A percentile compares a stretch with the other conserved stretches of the same genome.
phyloP scores from a whole-genome alignment of 2,888 invertebrate species.

The Cryptophagus acutangulus region DNA sequence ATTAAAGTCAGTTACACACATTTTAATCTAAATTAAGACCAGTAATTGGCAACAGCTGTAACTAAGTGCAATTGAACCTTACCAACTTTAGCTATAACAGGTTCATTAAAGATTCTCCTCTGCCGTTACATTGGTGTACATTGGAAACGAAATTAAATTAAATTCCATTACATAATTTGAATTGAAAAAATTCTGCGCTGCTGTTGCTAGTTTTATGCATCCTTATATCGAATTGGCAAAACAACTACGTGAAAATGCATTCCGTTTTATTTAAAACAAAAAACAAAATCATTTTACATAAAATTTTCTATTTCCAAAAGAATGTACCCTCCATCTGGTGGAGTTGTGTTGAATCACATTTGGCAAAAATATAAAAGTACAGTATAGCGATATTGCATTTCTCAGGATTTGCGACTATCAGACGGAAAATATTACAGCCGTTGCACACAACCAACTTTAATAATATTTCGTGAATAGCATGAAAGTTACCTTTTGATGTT shows the following conservation, averaged over 20 bases:
- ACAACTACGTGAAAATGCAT: neutral
- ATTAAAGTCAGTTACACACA: too few species aligned
- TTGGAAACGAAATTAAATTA: too few species aligned
- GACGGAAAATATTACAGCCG: conserved; percentile 24
- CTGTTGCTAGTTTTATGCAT: too few species aligned
- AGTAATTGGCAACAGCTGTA: too few species aligned
- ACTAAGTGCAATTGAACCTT: too few species aligned
- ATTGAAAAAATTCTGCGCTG: too few species aligned
- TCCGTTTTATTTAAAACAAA: conserved; percentile 3
- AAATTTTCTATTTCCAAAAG: conserved; percentile 13
- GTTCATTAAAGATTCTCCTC: too few species aligned
- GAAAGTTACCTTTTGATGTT: conserved; percentile 25
- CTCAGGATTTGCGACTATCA: conserved; percentile 22
- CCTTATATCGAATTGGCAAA: too few species aligned
- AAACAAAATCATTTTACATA: conserved; percentile 13
- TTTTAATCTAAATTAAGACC: too few species aligned
- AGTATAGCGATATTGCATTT: conserved; percentile 23
- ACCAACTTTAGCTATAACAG: too few species aligned
- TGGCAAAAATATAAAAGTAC: conserved; percentile 21
- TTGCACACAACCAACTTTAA: conserved; percentile 23
- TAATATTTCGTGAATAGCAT: conserved; percentile 27
- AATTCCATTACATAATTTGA: too few species aligned
- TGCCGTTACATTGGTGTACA: too few species aligned
- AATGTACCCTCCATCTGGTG: conserved; percentile 31
- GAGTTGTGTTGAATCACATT: conserved; percentile 3